phyloP scores from a whole-genome alignment of 2,113 vertebrate species.

The Andinoacara biseriatus region DNA sequence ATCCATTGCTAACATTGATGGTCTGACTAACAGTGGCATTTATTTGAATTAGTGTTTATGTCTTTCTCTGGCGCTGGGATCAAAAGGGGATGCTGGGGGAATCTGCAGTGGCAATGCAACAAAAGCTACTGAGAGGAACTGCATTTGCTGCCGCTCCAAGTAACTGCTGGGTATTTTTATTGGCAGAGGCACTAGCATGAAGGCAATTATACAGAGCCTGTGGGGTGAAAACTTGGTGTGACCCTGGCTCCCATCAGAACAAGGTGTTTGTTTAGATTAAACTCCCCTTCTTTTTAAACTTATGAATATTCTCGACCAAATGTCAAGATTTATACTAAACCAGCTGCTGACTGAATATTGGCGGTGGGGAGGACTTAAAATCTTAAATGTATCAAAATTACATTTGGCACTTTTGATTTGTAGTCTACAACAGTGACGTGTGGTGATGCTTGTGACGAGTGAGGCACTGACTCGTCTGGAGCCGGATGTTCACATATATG shows the following conservation, averaged over 20 bases:
- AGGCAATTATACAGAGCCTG: constrained; percentile 63
- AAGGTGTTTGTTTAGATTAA: constrained; percentile 63
- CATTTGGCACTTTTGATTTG: neutral
- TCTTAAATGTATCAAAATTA: neutral
- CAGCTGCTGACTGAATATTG: neutral
- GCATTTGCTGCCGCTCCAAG: constrained; percentile 38
- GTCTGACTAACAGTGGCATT: constrained; percentile 57
- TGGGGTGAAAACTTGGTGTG: constrained; percentile 39
- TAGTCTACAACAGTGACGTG: neutral
- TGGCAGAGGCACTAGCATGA: constrained; percentile 52
- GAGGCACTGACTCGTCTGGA: too few species aligned
- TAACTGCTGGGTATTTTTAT: constrained; percentile 55
- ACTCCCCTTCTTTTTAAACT: constrained; percentile 28
- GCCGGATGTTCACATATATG: too few species aligned
- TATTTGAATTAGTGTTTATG: constrained; percentile 59
- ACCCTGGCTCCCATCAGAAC: constrained; percentile 51
- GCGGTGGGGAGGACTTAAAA: neutral
- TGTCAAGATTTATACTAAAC: constrained; percentile 5
- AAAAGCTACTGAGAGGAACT: constrained; percentile 31
- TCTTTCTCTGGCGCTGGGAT: constrained; percentile 32
- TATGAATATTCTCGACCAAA: neutral
- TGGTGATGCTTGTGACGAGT: too few species aligned
- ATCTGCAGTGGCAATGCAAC: constrained; percentile 8
- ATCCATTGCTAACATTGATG: constrained; percentile 46
- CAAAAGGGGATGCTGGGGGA: constrained; percentile 38